A percentile compares a stretch with the other conserved stretches of the same genome.
These are phyloP conservation scores for Orchesellides sinensis DNA, from an alignment of 2,888 invertebrate species.

Conservation along the genomic window DNA sequence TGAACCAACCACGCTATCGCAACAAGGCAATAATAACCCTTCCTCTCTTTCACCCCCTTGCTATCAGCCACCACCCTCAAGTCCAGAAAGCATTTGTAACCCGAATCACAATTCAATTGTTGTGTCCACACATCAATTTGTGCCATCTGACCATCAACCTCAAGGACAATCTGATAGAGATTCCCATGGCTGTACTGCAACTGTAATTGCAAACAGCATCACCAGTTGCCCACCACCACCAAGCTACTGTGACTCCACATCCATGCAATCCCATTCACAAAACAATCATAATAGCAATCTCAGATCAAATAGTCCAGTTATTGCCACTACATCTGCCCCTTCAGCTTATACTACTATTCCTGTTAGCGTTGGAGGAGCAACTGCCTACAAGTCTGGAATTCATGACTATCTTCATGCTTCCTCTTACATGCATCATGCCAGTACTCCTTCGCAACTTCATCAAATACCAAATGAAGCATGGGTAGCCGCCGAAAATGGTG, in stretches of 20 bases:
- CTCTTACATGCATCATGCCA: constrained; percentile 32
- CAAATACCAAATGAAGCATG: constrained; percentile 53
- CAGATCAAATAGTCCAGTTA: constrained; percentile 34
- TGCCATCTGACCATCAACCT: constrained; percentile 33
- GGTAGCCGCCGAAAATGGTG: constrained; percentile 59
- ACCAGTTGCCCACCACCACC: constrained; percentile 31
- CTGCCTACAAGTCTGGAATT: constrained; percentile 4
- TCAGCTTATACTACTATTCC: constrained; percentile 24
- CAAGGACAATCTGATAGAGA: not conserved
- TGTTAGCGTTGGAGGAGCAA: not conserved
- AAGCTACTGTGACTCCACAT: constrained; percentile 69
- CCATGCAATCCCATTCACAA: constrained; percentile 33
- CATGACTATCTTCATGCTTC: constrained; percentile 41
- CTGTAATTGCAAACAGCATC: constrained; percentile 18
- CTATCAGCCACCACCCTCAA: constrained; percentile 23
- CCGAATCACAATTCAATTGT: constrained; percentile 50
- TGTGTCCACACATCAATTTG: constrained; percentile 34
- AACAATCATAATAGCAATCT: constrained; percentile 35
- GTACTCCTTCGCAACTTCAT: constrained; percentile 6
- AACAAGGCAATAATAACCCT: constrained; percentile 18
- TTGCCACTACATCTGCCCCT: constrained; percentile 14
- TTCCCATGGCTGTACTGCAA: not conserved
- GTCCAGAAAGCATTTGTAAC: constrained; percentile 13
- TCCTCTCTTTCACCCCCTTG: constrained; percentile 4
- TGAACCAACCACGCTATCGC: not conserved